These are phyloP conservation scores for Oncorhynchus tshawytscha DNA, from an alignment of 2,113 vertebrate genomes.

Conservation along the genomic window DNA sequence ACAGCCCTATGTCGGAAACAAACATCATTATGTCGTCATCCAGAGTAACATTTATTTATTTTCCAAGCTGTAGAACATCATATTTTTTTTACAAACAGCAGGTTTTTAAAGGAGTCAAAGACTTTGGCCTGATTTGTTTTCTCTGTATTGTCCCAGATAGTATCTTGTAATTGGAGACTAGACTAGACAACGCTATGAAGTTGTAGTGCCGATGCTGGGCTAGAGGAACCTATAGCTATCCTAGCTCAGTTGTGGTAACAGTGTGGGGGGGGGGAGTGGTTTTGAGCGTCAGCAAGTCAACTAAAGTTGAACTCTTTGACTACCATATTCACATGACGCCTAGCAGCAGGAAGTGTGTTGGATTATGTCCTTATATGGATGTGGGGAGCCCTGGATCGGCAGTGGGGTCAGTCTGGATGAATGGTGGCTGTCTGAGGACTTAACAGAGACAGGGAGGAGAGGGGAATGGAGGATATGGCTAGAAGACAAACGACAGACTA, in stretches of 20 bases:
- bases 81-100: no score
- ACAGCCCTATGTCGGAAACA: no score
- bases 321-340: neutral
- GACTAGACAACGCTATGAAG: neutral
- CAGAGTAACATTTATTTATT: no score
- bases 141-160: no score
- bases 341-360: neutral
- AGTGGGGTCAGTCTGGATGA: neutral
- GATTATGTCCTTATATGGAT: slow-evolving; percentile 41
- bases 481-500: neutral
- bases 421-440: no score
- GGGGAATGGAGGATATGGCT: neutral
- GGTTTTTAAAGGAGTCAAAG: no score
- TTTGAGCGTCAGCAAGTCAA: neutral
- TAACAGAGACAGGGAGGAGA: neutral
- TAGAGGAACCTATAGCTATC: no score
- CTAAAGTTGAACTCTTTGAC: neutral
- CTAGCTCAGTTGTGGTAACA: neutral
- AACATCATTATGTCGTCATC: no score
- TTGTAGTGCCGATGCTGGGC: no score
- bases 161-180: no score
- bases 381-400: neutral
- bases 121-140: no score
- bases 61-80: no score
- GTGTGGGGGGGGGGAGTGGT: neutral